Conservation (phyloP, 2,113 vertebrate species). For the Ranitomeya imitator region DNA sequence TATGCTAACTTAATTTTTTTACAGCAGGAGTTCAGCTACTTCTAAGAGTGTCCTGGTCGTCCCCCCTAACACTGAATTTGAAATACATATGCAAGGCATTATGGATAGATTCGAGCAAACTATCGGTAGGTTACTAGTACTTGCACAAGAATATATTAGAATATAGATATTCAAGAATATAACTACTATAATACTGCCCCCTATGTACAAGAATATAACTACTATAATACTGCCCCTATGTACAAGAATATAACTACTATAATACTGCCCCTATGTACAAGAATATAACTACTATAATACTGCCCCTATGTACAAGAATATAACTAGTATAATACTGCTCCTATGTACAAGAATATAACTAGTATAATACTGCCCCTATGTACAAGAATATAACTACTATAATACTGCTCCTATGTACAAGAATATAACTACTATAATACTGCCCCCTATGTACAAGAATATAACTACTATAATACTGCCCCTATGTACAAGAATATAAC, state of each 20-base stretch:
- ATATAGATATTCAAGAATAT: too few relatives aligned
- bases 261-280: too few relatives aligned
- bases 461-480: slow-evolving; percentile 8
- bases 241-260: background rate
- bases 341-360: background rate
- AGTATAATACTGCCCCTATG: background rate
- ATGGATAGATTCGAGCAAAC: slow-evolving; percentile 65
- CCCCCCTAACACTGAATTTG: slow-evolving; percentile 67
- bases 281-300: too few relatives aligned
- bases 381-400: too few relatives aligned
- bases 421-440: slow-evolving; percentile 13
- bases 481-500: slow-evolving; percentile 8
- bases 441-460: background rate
- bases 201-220: slow-evolving; percentile 5
- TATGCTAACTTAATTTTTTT: slow-evolving; percentile 16
- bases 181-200: slow-evolving; percentile 7
- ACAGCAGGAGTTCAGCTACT: slow-evolving; percentile 60
- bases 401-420: background rate
- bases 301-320: too few relatives aligned
- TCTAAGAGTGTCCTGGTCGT: slow-evolving; percentile 60
- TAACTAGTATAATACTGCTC: too few relatives aligned
- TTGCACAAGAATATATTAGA: background rate
- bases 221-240: slow-evolving; percentile 9
- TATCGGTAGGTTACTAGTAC: slow-evolving; percentile 64
- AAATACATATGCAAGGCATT: slow-evolving; percentile 66